Base-by-base conservation (phyloP, 2,888 invertebrate species). In the Congeria kusceri region DNA sequence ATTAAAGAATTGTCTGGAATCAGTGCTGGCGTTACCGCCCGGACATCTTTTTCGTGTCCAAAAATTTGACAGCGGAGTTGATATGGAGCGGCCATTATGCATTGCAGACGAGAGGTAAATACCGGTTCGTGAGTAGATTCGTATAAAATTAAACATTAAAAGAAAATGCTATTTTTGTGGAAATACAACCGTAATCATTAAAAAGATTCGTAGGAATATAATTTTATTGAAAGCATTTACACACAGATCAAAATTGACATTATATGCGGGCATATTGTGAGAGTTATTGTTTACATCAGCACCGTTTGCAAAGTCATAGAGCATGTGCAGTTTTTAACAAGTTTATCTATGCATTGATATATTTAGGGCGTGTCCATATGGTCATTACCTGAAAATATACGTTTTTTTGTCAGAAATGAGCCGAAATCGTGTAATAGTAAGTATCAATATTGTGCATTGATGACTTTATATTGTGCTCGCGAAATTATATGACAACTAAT, bases 31-130 rank as follows among this genome's bases (percentile, higher is more conserved):
- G 95, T 95, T 25, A 98, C 95, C 71, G 96, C 95, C 87, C 98
- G 95, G 25, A 98, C 97, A 93, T 98, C 98, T 92, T 96, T 95
- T 58, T 96, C 96, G 94, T 98, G 98, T 18, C 93, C 93, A 71
- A 87, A 94, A 67, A 98, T 94, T 86, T 96, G 95, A 91, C 96
- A 95, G 93, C 97, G 96, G 84, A 98, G 94, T 94, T 97, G 97
- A 93, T 96, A 98, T 65, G 85, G 78, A 63, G 87, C 85, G 72
- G 87, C 89, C 90, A 91, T 91, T 11, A 39, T 39, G 15, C 9
- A n/a, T 53, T 53, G 20, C 53, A 23, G 53, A 25, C 3, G 25
- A 9, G 53, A 20, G 5, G 53, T 53, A 53, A 53, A 53, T 53
- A 20, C 53, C 53, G 53, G 53, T 39, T 53, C 53, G 53, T 25